A percentile compares a stretch with the other conserved stretches of the same genome.
These are phyloP conservation scores for Rhynchophorus ferrugineus DNA, from an alignment of 1,140 invertebrate species.

Conservation along the genomic window DNA sequence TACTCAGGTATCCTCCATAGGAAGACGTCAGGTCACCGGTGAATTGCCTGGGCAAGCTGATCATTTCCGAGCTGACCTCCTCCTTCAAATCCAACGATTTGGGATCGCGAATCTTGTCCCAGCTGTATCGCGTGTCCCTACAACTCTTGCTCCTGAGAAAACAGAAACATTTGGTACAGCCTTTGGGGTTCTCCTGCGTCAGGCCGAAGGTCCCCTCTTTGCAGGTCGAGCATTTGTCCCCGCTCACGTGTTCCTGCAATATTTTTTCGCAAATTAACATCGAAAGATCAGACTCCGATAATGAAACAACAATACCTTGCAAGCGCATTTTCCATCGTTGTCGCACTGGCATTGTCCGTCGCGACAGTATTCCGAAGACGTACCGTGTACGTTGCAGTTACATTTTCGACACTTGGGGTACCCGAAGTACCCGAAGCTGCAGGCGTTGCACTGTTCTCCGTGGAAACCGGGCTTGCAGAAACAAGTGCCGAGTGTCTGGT, in stretches of 20 bases:
- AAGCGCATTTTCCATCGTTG: conserved; percentile 74
- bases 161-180: conserved; percentile 86
- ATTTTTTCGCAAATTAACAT: not conserved
- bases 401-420: conserved; percentile 83
- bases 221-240: conserved; percentile 77
- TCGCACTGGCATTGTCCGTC: conserved; percentile 65
- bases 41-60: conserved; percentile 61
- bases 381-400: conserved; percentile 59
- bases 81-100: conserved; percentile 6
- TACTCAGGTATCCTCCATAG: conserved; percentile 81
- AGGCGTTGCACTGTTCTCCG: conserved; percentile 72
- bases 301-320: conserved; percentile 70
- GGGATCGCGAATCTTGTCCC: conserved; percentile 45
- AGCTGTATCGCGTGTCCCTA: conserved; percentile 66
- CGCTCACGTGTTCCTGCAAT: conserved; percentile 64
- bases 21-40: conserved; percentile 83
- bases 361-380: conserved; percentile 61
- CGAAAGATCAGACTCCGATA: not conserved
- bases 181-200: conserved; percentile 58
- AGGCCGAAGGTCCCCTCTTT: conserved; percentile 78
- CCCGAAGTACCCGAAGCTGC: conserved; percentile 77
- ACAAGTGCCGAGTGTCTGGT: conserved; percentile 69
- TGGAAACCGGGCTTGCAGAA: conserved; percentile 72
- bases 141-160: conserved; percentile 74
- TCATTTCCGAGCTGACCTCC: conserved; percentile 16